Evolutionary conservation across 2,113 vertebrate genomes (phyloP).

Genomic region (Atractosteus spatula): DNA sequence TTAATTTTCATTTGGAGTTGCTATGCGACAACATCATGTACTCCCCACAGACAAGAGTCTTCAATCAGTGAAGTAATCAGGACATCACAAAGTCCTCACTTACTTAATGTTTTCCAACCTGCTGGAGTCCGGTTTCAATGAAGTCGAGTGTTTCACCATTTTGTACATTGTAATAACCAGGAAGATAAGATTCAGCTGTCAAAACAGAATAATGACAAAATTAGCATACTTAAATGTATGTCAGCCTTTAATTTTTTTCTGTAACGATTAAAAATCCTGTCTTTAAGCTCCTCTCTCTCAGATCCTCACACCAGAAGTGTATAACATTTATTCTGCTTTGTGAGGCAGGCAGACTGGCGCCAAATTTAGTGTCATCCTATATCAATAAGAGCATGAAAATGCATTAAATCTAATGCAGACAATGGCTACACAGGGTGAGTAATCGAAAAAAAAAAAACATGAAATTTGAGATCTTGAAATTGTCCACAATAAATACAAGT

Average conservation of each 20-base stretch:
- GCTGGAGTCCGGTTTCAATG: conserved; percentile 98
- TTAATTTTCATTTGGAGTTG: conserved; percentile 61
- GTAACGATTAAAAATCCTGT: conserved; percentile 57
- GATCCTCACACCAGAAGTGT: conserved; percentile 62
- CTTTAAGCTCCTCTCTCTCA: conserved; percentile 56
- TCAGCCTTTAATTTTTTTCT: conserved; percentile 52
- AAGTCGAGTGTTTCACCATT: conserved; percentile 99
- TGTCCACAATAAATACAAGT: conserved; percentile 50
- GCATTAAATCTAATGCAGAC: conserved; percentile 64
- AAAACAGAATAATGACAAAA: conserved; percentile 70
- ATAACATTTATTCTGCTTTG: conserved; percentile 60
- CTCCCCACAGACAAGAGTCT: conserved; percentile 57
- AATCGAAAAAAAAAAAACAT: conserved; percentile 21
- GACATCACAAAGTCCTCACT: conserved; percentile 64
- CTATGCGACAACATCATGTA: conserved; percentile 53
- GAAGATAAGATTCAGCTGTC: conserved; percentile 98
- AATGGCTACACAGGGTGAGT: conserved; percentile 13
- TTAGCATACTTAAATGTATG: conserved; percentile 56
- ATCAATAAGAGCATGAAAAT: conserved; percentile 70
- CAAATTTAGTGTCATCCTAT: conserved; percentile 73
- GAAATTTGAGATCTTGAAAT: conserved; percentile 52
- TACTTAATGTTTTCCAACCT: conserved; percentile 99
- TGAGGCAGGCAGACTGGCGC: conserved; percentile 62
- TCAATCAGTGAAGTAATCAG: conserved; percentile 51
- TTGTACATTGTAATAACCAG: conserved; percentile 98